Evolutionary conservation across 2,888 invertebrate genomes (phyloP).

Genomic region (Salpingus planirostris): DNA sequence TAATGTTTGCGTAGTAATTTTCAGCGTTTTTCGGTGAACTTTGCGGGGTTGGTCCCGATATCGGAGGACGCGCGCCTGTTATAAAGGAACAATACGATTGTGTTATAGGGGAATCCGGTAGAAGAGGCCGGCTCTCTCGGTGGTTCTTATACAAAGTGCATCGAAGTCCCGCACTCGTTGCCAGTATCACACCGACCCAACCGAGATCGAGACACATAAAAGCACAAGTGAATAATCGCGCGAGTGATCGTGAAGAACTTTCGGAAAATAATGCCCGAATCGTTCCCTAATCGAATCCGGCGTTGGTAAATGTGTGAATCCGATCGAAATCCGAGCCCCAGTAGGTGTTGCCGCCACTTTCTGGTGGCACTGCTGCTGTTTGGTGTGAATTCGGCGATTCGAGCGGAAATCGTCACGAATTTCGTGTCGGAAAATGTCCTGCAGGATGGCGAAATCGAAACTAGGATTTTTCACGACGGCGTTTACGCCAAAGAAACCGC

Average conservation of each 20-base stretch:
- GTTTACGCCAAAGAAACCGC: constrained; percentile 60
- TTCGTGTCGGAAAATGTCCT: constrained; percentile 58
- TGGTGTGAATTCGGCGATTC: constrained; percentile 10
- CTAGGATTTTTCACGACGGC: constrained; percentile 53
- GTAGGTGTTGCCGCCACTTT: constrained; percentile 28
- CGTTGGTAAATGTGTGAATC: too few relatives aligned
- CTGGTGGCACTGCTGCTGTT: constrained; percentile 27
- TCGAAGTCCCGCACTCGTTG: constrained; percentile 7
- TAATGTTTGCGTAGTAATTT: too few relatives aligned
- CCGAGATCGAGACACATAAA: constrained; percentile 28
- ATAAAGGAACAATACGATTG: background rate
- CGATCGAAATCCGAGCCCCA: too few relatives aligned
- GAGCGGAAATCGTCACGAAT: constrained; percentile 44
- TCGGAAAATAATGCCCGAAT: too few relatives aligned
- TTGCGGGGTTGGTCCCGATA: too few relatives aligned
- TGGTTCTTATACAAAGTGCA: constrained; percentile 10
- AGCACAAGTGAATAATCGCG: constrained; percentile 16
- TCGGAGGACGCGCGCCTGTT: too few relatives aligned
- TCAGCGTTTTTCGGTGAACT: too few relatives aligned
- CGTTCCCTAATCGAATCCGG: too few relatives aligned
- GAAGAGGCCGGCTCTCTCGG: too few relatives aligned
- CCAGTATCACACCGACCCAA: constrained; percentile 29
- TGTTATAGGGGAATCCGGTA: background rate
- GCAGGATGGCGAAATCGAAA: constrained; percentile 62
- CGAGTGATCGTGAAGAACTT: too few relatives aligned